Conservation (phyloP, 2,797 vertebrate species). For the Onychomys torridus region DNA sequence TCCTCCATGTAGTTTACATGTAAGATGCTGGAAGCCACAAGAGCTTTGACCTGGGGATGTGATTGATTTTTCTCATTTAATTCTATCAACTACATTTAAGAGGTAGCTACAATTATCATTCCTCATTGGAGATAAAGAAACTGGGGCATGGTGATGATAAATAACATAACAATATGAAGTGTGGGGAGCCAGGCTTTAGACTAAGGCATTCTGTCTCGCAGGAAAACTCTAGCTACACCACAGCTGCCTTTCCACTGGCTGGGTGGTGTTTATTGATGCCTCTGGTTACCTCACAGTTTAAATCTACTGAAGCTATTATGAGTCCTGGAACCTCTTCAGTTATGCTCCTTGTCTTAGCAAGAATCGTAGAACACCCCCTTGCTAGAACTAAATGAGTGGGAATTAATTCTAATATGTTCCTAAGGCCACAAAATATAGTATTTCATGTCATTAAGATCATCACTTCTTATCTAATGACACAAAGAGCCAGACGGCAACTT, state of each 20-base stretch:
- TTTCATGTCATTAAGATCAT: constrained; percentile 35
- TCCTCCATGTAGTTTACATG: not conserved
- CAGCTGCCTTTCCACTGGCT: not conserved
- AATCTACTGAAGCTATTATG: not conserved
- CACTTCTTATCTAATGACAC: not conserved
- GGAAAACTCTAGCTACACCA: no score
- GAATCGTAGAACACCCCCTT: not conserved
- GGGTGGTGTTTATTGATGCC: not conserved
- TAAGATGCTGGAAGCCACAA: not conserved
- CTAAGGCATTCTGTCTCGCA: not conserved
- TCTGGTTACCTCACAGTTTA: not conserved
- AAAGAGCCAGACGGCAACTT: constrained; percentile 1
- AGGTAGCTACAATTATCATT: constrained; percentile 25
- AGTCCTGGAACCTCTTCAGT: constrained; percentile 2
- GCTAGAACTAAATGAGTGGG: constrained; percentile 31
- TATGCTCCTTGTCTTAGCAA: not conserved
- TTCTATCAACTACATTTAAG: not conserved
- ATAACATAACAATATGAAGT: not conserved
- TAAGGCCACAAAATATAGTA: not conserved
- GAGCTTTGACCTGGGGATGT: not conserved
- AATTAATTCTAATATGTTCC: not conserved
- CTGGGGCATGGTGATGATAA: not conserved
- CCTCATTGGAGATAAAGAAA: constrained; percentile 28
- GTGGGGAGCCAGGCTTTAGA: not conserved
- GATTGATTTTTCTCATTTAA: not conserved